Evolutionary conservation across 2,888 invertebrate species (phyloP), one percentile per base, ranked within the genome.

Genomic region (Byasa hedistus): DNA sequence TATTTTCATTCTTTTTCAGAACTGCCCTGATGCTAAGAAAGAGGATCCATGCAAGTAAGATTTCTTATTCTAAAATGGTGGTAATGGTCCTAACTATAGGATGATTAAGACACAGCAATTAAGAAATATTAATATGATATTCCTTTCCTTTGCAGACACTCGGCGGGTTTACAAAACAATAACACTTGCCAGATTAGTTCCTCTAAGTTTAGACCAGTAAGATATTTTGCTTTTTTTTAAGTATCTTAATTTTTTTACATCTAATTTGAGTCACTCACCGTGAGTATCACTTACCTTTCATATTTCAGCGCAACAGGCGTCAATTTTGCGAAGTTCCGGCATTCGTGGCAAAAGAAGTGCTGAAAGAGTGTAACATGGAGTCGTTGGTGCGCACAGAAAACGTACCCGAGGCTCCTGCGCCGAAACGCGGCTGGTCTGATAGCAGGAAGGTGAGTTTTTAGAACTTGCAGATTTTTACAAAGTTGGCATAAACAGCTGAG

Each of bases 21-120:
- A 87, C 63, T 91, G 91, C 54, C 91, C 91, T 0, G 74, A 81
- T 57, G 73, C 71, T 15, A 80, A 71, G 22, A 84, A 81, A 67
- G 69, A 78, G n/a, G 84, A 87, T 68, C 72, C 73, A 4, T 91
- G 91, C 85, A 88, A 81, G 90, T 89, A 75, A 79, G 82, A 21
- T 27, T 39, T 3, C 5, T 36, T 52, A 32, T 48, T 44, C 10
- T n/a, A n/a, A n/a, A n/a, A n/a, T n/a, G n/a, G n/a, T n/a, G n/a
- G n/a, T n/a, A n/a, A n/a, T n/a, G n/a, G n/a, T n/a, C n/a, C n/a
- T n/a, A n/a, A n/a, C n/a, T n/a, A n/a, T n/a, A n/a, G n/a, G n/a
- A n/a, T n/a, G 32, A 32, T 32, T n/a, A n/a, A n/a, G n/a, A n/a
- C n/a, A n/a, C n/a, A n/a, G n/a, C n/a, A n/a, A n/a, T 12, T 39